Conservation (phyloP, 2,888 invertebrate species). For the Lamellibrachia columna region DNA sequence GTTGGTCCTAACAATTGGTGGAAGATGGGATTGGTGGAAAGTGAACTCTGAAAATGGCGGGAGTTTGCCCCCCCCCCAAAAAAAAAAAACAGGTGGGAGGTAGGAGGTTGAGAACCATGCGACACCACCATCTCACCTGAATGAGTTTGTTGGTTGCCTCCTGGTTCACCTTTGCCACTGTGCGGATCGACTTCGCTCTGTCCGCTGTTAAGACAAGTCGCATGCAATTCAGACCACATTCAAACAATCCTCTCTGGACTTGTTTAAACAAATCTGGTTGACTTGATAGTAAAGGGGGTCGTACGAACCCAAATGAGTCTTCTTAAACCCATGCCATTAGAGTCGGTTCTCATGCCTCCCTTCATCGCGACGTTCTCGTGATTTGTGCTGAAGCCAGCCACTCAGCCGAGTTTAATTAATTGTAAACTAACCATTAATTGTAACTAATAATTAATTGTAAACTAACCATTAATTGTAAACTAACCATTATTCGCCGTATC, state of each 20-base stretch:
- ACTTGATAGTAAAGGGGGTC: background rate
- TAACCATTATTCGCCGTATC: background rate
- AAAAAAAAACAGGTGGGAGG: too few species aligned
- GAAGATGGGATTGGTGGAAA: too few species aligned
- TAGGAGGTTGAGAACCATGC: background rate
- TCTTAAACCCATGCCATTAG: background rate
- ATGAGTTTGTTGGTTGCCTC: conserved; percentile 45
- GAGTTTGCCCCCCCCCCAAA: too few species aligned
- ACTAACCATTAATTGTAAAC: too few species aligned
- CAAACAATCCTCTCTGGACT: background rate
- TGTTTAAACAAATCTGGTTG: background rate
- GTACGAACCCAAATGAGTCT: background rate
- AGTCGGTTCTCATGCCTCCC: background rate
- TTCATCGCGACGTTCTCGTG: background rate
- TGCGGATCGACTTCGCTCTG: conserved; percentile 45
- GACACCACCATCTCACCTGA: background rate
- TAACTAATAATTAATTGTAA: too few species aligned
- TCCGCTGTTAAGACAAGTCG: conserved; percentile 41
- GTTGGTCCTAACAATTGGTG: too few species aligned
- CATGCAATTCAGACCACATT: background rate
- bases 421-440: too few species aligned
- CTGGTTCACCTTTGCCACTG: conserved; percentile 45
- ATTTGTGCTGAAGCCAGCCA: too few species aligned
- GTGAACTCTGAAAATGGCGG: too few species aligned
- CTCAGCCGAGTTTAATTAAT: too few species aligned